phyloP scores from a whole-genome alignment of 2,797 vertebrate genomes.

The Lithobates pipiens region DNA sequence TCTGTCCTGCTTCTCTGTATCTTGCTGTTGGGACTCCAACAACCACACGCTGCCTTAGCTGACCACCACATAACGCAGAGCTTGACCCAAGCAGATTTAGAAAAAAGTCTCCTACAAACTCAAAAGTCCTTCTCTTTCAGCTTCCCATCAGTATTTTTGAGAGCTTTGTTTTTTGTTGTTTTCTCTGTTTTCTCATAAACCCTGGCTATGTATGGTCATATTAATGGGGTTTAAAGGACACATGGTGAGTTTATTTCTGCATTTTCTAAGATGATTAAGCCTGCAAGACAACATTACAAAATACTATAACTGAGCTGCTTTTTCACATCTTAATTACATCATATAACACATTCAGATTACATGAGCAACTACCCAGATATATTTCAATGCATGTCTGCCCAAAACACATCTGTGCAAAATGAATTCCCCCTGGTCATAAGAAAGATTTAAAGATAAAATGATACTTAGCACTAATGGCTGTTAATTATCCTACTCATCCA shows the following conservation, averaged over 20 bases:
- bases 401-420: conserved; percentile 8
- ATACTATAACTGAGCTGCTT: no score
- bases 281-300: not conserved
- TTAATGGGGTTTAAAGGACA: not conserved
- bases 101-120: no score
- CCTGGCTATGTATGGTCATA: not conserved
- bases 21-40: no score
- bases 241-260: not conserved
- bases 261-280: not conserved
- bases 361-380: not conserved
- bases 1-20: no score
- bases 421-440: conserved; percentile 18
- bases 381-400: not conserved
- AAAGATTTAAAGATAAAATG: conserved; percentile 22
- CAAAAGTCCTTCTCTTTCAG: no score
- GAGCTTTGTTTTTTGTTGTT: no score
- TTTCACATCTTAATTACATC: not conserved
- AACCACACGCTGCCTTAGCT: no score
- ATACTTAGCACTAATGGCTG: conserved; percentile 28
- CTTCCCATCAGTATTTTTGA: no score
- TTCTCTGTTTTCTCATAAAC: no score
- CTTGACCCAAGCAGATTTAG: no score
- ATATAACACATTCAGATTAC: conserved; percentile 1
- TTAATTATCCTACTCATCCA: conserved; percentile 25
- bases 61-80: no score